Evolutionary conservation across 2,888 invertebrate species (phyloP), one percentile per base, ranked within the genome.

Genomic region (Conops quadrifasciatus): DNA sequence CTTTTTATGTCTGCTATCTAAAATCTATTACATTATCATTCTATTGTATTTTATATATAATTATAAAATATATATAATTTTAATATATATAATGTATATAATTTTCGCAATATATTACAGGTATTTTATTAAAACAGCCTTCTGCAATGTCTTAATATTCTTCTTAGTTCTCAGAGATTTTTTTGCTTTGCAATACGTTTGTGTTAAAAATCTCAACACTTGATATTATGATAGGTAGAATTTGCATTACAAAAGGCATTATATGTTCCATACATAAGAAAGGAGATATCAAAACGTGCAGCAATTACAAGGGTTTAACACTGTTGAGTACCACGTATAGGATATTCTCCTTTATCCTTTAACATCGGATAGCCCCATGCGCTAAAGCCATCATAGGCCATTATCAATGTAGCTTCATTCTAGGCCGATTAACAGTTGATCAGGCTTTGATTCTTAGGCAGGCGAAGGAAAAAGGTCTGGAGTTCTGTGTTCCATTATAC

Each of bases 231-330:
- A n/a, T n/a, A n/a, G n/a, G n/a, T n/a, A n/a, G n/a, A n/a, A n/a
- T n/a, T n/a, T n/a, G n/a, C n/a, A n/a, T n/a, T n/a, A n/a, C n/a
- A 56, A 2, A 56, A 65, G 43, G 49, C 49, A 49, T 45, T 45
- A 43, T 43, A 43, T 43, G 45, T 49, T 3, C 24, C 30, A 26
- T 53, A 19, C 53, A 65, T 66, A 2, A 15, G 60, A 59, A 68
- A 49, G 45, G 58, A 56, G 45, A 53, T 56, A 70, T 19, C 56
- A 21, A n/a, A 30, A 21, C 45, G 51, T n/a, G 56, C 45, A 53
- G 63, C 11, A 16, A 60, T 47, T 43, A 51, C 59, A 67, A 16
- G 45, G 21, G 53, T 43, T 13, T 2, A 24, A 56, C 56, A 56
- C 56, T 24, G 19, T 56, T 56, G 56, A 56, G 15, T 56, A 24